Conservation (phyloP, 2,113 vertebrate species). For the Protobothrops flavoviridis region DNA sequence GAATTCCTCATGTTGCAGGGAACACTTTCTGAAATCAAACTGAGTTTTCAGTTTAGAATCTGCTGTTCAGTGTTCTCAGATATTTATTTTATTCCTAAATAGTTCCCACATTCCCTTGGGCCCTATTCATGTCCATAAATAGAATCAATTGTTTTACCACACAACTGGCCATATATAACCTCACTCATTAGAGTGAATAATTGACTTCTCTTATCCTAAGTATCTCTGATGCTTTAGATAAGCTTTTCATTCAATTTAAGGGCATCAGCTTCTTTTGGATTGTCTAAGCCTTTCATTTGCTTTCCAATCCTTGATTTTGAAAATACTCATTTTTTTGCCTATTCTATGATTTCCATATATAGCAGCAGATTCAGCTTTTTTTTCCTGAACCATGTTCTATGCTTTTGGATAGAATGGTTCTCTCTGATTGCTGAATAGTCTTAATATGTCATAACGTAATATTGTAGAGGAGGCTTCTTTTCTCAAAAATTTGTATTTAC, state of each 20-base stretch:
- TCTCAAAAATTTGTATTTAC: not conserved
- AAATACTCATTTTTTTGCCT: not conserved
- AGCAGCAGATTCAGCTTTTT: not conserved
- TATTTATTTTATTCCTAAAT: constrained; percentile 17
- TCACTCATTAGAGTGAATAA: constrained; percentile 3
- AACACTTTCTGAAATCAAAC: not conserved
- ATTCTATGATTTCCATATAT: not conserved
- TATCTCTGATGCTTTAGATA: not conserved
- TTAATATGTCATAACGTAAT: not conserved
- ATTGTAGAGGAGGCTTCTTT: not conserved
- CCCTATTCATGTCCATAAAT: not conserved
- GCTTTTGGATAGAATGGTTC: not conserved
- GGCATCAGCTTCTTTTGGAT: not conserved
- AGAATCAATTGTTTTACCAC: not conserved
- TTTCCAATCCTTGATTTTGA: not conserved
- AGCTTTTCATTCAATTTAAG: not conserved
- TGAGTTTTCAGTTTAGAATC: not conserved
- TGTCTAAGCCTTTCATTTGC: not conserved
- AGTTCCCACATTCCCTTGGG: not conserved
- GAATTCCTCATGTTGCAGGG: not conserved
- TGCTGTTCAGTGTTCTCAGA: not conserved
- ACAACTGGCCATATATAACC: not conserved
- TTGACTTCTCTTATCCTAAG: not conserved
- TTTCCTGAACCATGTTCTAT: not conserved
- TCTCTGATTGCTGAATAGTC: not conserved